Percentiles rank a stretch among this genome's conserved stretches.
phyloP scores from a whole-genome alignment of 2,888 invertebrate genomes.

The Drosophila birchii region DNA sequence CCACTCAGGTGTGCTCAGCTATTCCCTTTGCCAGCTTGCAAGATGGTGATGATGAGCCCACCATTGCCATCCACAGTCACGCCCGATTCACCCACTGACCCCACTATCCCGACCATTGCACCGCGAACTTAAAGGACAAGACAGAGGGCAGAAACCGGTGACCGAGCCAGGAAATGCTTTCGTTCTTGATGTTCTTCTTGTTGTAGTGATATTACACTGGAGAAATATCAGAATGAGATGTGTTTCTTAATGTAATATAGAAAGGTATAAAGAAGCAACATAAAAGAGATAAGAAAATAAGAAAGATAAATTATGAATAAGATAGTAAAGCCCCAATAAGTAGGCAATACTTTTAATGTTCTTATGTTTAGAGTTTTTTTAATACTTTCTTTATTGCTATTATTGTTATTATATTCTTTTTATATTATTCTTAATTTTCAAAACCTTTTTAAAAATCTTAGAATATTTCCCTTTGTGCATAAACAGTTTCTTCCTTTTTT shows the following conservation, averaged over 20 bases:
- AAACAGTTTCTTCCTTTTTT: constrained; percentile 41
- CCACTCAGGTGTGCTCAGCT: constrained; percentile 39
- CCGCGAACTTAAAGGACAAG: constrained; percentile 21
- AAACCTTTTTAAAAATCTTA: background rate
- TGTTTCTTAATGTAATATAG: background rate
- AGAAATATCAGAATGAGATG: background rate
- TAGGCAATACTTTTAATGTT: background rate
- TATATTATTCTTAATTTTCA: background rate
- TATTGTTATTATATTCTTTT: background rate
- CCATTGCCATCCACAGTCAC: constrained; percentile 6
- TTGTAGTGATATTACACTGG: constrained; percentile 1
- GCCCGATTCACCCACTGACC: constrained; percentile 6
- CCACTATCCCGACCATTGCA: constrained; percentile 43
- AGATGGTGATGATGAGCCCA: constrained; percentile 34
- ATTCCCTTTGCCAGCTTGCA: constrained; percentile 31
- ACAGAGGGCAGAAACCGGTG: constrained; percentile 13
- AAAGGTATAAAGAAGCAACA: background rate
- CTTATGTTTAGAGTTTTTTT: background rate
- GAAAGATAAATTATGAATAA: background rate
- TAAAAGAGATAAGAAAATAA: too few species aligned
- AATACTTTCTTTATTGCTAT: background rate
- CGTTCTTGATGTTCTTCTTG: background rate
- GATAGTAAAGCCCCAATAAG: background rate
- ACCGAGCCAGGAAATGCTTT: constrained; percentile 19
- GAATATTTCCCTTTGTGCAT: constrained; percentile 13